Base-by-base conservation (phyloP, 2,113 vertebrate species). In the Cyanoliseus patagonus region DNA sequence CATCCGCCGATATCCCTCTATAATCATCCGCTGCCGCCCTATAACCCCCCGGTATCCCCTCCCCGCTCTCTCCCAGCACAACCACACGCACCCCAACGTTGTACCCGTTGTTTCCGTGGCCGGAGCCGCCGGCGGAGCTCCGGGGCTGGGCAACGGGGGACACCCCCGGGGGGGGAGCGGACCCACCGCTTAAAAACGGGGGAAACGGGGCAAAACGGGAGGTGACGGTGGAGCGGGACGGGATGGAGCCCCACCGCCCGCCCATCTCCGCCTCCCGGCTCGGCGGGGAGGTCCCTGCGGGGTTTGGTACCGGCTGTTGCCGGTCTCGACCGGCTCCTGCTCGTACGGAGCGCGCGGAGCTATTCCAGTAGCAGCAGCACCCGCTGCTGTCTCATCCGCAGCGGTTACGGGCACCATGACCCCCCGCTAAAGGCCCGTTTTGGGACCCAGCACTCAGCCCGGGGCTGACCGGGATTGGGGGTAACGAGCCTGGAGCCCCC, bases 311-410 rank as follows among this genome's bases (percentile, higher is more conserved):
- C 44, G 89, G 63, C 44, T 63, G 22, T 42, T 47, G 46, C 94
- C 84, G 91, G 30, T 95, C 74, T 52, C 17, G 28, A 33, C 12
- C 30, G 25, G 68, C 57, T 13, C 13, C 9, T 9, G 42, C 37
- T 23, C 24, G 35, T 2, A 3, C 23, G 10, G 73, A 18, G 74
- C 69, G 0, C 42, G 1, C 37, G 27, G n/a, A 57, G 59, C 64
- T 75, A 1, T 7, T 17, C 4, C 27, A 27, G 52, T 14, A 24
- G 2, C 92, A 2, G 86, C 92, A 2, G 86, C n/a, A 7, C 13
- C 62, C 16, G 8, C 46, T 27, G 1, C 0, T 13, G 10, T 23
- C 68, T 20, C 83, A 0, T 3, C 46, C 35, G 25, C 47, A 7
- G 1, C 4, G 19, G 17, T 13, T 10, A 22, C 39, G 1, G 63